phyloP scores from a whole-genome alignment of 2,888 invertebrate genomes.

The Nineta flava region DNA sequence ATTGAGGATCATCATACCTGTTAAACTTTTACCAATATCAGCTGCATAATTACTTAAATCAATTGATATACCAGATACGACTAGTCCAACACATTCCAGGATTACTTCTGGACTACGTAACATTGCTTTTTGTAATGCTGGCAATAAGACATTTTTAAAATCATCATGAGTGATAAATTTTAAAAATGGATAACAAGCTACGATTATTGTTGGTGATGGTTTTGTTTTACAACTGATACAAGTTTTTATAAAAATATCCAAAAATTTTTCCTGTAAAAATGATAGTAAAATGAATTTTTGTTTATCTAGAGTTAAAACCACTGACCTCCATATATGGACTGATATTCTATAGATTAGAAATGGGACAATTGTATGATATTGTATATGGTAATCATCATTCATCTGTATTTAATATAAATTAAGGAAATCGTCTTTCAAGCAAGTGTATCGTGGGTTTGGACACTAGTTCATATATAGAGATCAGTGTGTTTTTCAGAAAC shows the following conservation, averaged over 20 bases:
- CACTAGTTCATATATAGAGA: no score
- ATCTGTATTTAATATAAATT: no score
- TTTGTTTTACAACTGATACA: conserved; percentile 62
- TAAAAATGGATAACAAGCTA: conserved; percentile 49
- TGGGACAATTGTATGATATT: conserved; percentile 7
- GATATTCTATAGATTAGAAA: no score
- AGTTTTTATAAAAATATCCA: conserved; percentile 60
- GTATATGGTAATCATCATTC: no score
- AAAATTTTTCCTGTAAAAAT: conserved; percentile 36
- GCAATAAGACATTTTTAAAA: conserved; percentile 58
- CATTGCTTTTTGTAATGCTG: conserved; percentile 81
- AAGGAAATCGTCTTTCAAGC: no score
- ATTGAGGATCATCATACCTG: conserved; percentile 33
- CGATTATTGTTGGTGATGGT: conserved; percentile 50
- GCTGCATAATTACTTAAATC: conserved; percentile 63
- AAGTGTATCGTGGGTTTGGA: no score
- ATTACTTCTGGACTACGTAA: conserved; percentile 87
- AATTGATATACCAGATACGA: conserved; percentile 52
- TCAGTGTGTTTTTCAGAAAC: no score
- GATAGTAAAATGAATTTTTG: no score
- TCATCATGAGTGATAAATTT: conserved; percentile 43
- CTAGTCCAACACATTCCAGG: conserved; percentile 61
- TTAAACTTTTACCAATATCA: conserved; percentile 68
- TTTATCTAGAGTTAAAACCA: no score
- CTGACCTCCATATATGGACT: no score